Conservation (phyloP, 30 jellyfish, hydroid and myxozoan genomes). For the Chrysaora quinquecirrha region DNA sequence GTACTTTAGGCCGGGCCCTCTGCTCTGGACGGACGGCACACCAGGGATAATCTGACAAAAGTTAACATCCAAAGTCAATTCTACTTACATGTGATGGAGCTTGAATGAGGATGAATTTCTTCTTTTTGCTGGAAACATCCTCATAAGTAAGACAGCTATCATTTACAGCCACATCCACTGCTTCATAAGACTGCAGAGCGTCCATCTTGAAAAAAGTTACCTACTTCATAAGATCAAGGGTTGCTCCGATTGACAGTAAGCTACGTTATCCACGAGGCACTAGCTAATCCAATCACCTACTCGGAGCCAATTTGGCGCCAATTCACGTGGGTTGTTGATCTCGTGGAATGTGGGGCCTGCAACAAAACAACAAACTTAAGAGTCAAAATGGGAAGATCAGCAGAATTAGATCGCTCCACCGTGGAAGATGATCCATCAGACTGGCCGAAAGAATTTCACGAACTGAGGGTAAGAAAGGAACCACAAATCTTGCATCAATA, state of each 20-base stretch:
- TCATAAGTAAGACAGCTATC: conserved; percentile 7
- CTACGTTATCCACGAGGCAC: too few relatives aligned
- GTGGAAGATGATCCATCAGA: conserved; percentile 72
- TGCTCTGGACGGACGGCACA: too few relatives aligned
- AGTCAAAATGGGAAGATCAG: neutral
- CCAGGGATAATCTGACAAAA: neutral
- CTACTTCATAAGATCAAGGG: too few relatives aligned
- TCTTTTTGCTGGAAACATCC: conserved; percentile 39
- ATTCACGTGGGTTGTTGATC: too few relatives aligned
- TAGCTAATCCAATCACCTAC: too few relatives aligned
- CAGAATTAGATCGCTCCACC: neutral
- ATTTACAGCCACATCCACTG: neutral
- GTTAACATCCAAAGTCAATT: neutral
- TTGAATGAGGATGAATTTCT: conserved; percentile 49
- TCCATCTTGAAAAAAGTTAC: neutral
- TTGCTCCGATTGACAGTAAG: too few relatives aligned
- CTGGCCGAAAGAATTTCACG: conserved; percentile 76
- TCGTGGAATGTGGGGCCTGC: too few relatives aligned
- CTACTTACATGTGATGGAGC: conserved; percentile 51
- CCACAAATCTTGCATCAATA: conserved; percentile 4
- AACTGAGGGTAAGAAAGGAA: conserved; percentile 43
- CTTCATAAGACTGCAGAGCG: neutral
- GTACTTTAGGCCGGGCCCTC: too few relatives aligned
- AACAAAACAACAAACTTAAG: too few relatives aligned
- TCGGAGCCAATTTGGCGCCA: too few relatives aligned